Conservation (phyloP, 2,797 vertebrate species). For the Phoebastria nigripes region DNA sequence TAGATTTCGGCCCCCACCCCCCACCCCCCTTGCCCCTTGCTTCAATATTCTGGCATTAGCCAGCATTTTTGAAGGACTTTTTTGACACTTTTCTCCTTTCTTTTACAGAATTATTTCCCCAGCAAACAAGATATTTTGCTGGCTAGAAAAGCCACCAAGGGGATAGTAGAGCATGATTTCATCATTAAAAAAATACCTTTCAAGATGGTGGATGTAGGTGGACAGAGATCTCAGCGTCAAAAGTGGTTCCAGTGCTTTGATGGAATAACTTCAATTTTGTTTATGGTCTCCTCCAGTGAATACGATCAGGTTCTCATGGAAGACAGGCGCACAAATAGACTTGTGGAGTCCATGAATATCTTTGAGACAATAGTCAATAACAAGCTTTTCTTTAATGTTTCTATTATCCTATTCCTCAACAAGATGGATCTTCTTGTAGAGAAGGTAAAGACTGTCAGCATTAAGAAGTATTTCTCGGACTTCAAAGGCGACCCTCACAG, state of each 20-base stretch:
- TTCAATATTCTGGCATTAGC: background rate
- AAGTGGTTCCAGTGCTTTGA: slow-evolving; percentile 99
- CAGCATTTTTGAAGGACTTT: background rate
- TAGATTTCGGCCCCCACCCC: no score
- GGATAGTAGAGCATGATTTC: slow-evolving; percentile 96
- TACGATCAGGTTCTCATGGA: slow-evolving; percentile 97
- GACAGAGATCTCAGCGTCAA: slow-evolving; percentile 94
- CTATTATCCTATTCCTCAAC: slow-evolving; percentile 98
- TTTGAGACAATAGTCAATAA: slow-evolving; percentile 99
- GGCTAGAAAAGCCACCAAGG: slow-evolving; percentile 94
- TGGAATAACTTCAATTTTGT: slow-evolving; percentile 94
- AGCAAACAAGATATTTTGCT: slow-evolving; percentile 94
- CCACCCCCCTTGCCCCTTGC: background rate
- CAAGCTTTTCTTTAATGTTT: slow-evolving; percentile 96
- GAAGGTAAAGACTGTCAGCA: slow-evolving; percentile 89
- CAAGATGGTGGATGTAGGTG: slow-evolving; percentile 97
- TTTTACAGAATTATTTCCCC: slow-evolving; percentile 86
- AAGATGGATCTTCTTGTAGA: slow-evolving; percentile 95
- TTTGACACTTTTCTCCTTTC: background rate
- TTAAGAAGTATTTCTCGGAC: slow-evolving; percentile 92
- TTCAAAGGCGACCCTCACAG: slow-evolving; percentile 87
- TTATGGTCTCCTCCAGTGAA: slow-evolving; percentile 96
- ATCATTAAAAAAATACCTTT: slow-evolving; percentile 97
- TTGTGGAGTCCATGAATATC: slow-evolving; percentile 97
- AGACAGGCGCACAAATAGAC: slow-evolving; percentile 92